Conservation (phyloP, 1,140 invertebrate genomes). For the Leguminivora glycinivorella region DNA sequence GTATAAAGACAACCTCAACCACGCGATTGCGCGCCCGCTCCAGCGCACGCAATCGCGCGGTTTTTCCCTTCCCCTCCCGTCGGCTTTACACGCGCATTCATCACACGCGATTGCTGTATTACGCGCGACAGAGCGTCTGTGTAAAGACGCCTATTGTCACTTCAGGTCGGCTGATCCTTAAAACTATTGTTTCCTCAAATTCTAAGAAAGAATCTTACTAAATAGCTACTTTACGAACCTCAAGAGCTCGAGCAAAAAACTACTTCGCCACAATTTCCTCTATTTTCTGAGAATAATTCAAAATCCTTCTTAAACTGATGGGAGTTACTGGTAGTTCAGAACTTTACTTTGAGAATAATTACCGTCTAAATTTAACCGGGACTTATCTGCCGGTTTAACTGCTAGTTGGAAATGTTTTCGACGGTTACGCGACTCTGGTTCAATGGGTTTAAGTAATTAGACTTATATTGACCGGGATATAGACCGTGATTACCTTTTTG, state of each 20-base stretch:
- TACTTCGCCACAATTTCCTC: conserved; percentile 24
- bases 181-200: not conserved
- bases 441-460: too few relatives aligned
- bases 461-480: too few relatives aligned
- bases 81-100: too few relatives aligned
- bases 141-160: too few relatives aligned
- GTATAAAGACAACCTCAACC: too few relatives aligned
- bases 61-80: too few relatives aligned
- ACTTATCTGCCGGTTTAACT: conserved; percentile 13
- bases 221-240: not conserved
- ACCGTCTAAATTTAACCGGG: conserved; percentile 12
- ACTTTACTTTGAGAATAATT: conserved; percentile 9
- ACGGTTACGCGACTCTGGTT: conserved; percentile 7
- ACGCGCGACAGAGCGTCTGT: too few relatives aligned
- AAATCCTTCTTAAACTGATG: conserved; percentile 26
- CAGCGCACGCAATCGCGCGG: too few relatives aligned
- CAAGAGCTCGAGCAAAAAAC: conserved; percentile 22
- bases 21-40: too few relatives aligned
- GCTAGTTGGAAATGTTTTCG: conserved; percentile 17
- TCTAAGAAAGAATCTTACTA: not conserved
- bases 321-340: conserved; percentile 19
- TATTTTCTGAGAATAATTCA: conserved; percentile 23
- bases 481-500: too few relatives aligned
- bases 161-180: not conserved
- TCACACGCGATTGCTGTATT: too few relatives aligned